Evolutionary conservation across 1,140 invertebrate genomes (phyloP), one percentile per base, ranked within the genome.

Genomic region (Meloidogyne hapla): DNA sequence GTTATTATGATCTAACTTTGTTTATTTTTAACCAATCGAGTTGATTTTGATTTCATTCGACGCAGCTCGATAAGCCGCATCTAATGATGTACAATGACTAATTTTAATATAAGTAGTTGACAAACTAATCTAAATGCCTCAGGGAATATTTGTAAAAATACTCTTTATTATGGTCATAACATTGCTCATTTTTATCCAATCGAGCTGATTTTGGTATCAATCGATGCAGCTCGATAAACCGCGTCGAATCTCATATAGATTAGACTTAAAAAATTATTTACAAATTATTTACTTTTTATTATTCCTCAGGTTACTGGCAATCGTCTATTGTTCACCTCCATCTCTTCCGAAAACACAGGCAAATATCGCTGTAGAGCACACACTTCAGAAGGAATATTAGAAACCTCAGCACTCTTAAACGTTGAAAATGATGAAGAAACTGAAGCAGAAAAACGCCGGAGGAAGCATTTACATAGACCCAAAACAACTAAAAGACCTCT

Each of bases 261-360:
- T 0, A 33, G 9, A 33, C n/a, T 69, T 0, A 42, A 68, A 28
- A 68, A 25, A 21, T 21, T 40, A 2, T 64, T 72, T 12, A 65
- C 9, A 0, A 2, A 42, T 42, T 42, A 10, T 42, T 42, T 10
- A 13, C 12, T 15, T 42, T 10, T 62, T 75, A 77, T n/a, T 23
- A 56, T 48, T 64, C 26, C 10, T 72, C 69, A 86, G 84, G 85
- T 86, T 21, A 83, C 82, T 48, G 84, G 83, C 40, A 85, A 79
- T 25, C 83, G 84, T 23, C 78, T 86, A n/a, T 73, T 84, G n/a
- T 86, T 86, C 76, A 87, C 75, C 18, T 74, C 79, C 15, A 82
- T 86, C 56, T 76, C 73, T 13, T 77, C 81, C 63, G 85, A 86
- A 21, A 77, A 86, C 71, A 79, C 82, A n/a, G 85, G 85, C 48